Base-by-base conservation (phyloP, 2,113 vertebrate species). In the Cyprinodon tularosa region DNA sequence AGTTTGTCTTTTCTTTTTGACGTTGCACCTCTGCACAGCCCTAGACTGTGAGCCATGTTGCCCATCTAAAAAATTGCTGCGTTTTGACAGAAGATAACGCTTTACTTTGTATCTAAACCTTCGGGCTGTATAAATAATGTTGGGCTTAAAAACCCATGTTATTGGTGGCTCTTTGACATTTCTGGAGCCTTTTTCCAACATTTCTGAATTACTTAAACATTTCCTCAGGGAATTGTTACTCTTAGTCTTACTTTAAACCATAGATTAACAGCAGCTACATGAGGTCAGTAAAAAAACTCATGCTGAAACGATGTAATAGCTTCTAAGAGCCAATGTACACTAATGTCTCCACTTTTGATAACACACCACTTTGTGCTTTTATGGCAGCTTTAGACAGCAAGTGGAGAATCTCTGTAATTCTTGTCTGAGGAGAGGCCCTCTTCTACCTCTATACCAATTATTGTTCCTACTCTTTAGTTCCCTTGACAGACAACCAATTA, bases 401-500 rank as follows among this genome's bases (percentile, higher is more conserved):
- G 22, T 76, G 76, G 12, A 70, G 83, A 80, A 82, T 75, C 57
- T 77, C 71, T 84, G 70, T 75, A 77, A 77, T 89, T 83, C 73
- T 69, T 38, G 70, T 74, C 67, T 77, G 70, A 87, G 77, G 64
- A 59, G 69, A 76, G 65, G 36, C 44, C 67, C 62, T 70, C 29
- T 37, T 59, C 42, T 64, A 15, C 61, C 44, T 59, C 14, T 0
- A 0, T 20, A 40, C 81, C 69, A 85, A 80, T 92, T 88, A 85
- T 13, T 6, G 61, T 66, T 74, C 62, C 78, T 68, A 68, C 78
- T 15, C 4, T 71, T 68, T 40, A 57, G 72, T 38, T 84, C 84
- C 86, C 78, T 69, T 77, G 82, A 85, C 75, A 86, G 65, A 38
- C 45, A 71, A 67, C 83, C 89, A 91, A 85, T 89, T 86, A 83